Evolutionary conservation across 2,113 vertebrate species (phyloP).

Genomic region (Steatornis caripensis): DNA sequence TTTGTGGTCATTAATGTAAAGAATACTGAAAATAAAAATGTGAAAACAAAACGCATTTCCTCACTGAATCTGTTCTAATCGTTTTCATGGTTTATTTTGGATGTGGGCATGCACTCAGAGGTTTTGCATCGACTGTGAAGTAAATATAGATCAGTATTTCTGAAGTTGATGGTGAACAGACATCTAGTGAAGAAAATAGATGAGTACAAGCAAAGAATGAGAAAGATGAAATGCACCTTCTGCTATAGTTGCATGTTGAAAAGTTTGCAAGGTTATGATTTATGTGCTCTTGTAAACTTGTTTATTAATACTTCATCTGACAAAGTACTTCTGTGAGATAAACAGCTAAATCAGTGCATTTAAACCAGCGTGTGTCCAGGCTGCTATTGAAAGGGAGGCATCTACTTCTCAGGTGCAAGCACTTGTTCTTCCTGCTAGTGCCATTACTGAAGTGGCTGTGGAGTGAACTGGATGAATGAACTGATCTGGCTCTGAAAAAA

Average conservation of each 20-base stretch:
- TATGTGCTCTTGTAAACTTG: not conserved
- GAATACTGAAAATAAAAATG: not conserved
- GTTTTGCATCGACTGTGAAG: not conserved
- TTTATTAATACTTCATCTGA: not conserved
- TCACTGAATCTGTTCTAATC: not conserved
- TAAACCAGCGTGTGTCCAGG: not conserved
- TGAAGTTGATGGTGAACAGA: not conserved
- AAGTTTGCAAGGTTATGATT: not conserved
- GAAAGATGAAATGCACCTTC: not conserved
- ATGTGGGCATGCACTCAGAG: not conserved
- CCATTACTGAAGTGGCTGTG: not conserved
- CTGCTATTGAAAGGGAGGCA: not conserved
- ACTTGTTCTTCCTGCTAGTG: accelerated
- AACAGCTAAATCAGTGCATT: not conserved
- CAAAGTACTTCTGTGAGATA: not conserved
- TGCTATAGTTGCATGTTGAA: not conserved
- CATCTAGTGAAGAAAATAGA: not conserved
- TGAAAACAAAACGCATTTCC: not conserved
- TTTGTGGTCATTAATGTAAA: not conserved
- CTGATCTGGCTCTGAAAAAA: not conserved
- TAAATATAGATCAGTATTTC: not conserved
- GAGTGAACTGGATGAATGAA: not conserved
- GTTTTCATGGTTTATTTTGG: not conserved
- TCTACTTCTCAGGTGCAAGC: not conserved
- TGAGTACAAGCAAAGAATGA: not conserved